Conservation (phyloP, 2,113 vertebrate species). For the Dinomys branickii region DNA sequence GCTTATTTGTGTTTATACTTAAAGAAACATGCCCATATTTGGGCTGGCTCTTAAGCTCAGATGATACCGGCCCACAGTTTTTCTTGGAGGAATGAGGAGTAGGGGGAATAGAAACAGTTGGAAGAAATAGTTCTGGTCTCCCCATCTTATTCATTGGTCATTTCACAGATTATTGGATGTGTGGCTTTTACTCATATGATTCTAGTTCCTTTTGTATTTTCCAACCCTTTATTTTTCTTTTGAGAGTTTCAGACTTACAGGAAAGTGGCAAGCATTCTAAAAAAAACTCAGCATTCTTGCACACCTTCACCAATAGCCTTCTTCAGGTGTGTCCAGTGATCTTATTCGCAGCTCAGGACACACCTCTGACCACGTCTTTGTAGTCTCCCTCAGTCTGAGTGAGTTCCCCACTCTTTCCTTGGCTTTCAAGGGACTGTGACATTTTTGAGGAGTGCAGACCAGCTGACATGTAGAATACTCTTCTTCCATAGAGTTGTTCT, state of each 20-base stretch:
- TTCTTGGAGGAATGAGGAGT: conserved; percentile 40
- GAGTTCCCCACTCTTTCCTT: not conserved
- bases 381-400: not conserved
- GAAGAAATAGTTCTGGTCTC: not conserved
- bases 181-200: not conserved
- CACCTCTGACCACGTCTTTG: accelerated
- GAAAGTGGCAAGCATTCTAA: not conserved
- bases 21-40: conserved; percentile 62
- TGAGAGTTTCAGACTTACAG: not conserved
- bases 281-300: not conserved
- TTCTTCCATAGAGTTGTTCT: conserved; percentile 18
- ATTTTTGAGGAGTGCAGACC: not conserved
- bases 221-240: not conserved
- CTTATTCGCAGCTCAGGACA: not conserved
- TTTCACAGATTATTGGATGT: conserved; percentile 1
- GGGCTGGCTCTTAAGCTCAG: conserved; percentile 50
- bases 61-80: not conserved
- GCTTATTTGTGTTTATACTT: conserved; percentile 42
- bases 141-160: not conserved
- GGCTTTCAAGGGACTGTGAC: not conserved
- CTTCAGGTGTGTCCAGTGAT: not conserved
- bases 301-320: not conserved
- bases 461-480: not conserved
- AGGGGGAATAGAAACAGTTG: conserved; percentile 14
- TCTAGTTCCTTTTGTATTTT: not conserved